Base-by-base conservation (phyloP, 2,797 vertebrate genomes). In the Microcaecilia unicolor region DNA sequence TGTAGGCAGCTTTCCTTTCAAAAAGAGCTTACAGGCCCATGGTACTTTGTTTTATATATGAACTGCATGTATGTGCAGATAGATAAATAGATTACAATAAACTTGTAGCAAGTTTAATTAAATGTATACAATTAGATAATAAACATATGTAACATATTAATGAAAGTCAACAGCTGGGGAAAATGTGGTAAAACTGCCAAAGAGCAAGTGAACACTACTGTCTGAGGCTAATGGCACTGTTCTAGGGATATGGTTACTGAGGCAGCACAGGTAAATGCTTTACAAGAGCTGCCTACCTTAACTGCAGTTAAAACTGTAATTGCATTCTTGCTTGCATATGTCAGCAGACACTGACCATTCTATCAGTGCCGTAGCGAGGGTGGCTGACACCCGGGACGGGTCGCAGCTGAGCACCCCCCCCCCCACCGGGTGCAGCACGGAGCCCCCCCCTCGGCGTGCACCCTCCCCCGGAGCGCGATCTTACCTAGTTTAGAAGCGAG, bases 11-110 rank as follows among this genome's bases (percentile, higher is more conserved):
- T n/a, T n/a, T n/a, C n/a, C n/a, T n/a, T n/a, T n/a, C n/a, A n/a
- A n/a, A n/a, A n/a, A n/a, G n/a, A n/a, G n/a, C n/a, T n/a, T n/a
- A n/a, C n/a, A n/a, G n/a, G n/a, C n/a, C n/a, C n/a, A n/a, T n/a
- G n/a, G n/a, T n/a, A n/a, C n/a, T n/a, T n/a, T n/a, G n/a, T n/a
- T n/a, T n/a, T n/a, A n/a, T n/a, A n/a, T n/a, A n/a, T n/a, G n/a
- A n/a, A n/a, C n/a, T n/a, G n/a, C n/a, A n/a, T n/a, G n/a, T n/a
- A n/a, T n/a, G n/a, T n/a, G n/a, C n/a, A n/a, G n/a, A n/a, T n/a
- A n/a, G n/a, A 33, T 5, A 30, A 11, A 41, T 51, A 22, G 35
- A 24, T 25, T 20, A 41, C 41, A 51, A 46, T 29, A 37, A 54
- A 55, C 15, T 41, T 9, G 8, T 48, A 44, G 40, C 28, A 6